Conservation (phyloP, 2,888 invertebrate genomes). For the Metacarcinus magister region DNA sequence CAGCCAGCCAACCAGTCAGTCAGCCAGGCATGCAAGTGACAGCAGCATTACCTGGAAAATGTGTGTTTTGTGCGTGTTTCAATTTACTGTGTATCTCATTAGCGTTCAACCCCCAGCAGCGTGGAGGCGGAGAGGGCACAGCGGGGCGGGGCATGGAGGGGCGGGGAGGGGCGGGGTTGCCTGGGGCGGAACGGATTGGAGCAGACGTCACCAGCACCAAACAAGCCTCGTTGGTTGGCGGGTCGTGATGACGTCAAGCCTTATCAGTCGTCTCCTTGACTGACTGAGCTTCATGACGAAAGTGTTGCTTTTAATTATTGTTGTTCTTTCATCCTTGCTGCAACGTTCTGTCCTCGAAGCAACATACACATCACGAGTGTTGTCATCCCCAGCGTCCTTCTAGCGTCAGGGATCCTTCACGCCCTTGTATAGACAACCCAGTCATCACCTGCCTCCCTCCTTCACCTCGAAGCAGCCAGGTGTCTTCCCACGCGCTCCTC, state of each 20-base stretch:
- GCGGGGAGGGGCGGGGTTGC: not conserved
- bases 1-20: not conserved
- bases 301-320: not conserved
- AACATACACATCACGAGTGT: not conserved
- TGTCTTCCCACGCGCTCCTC: not conserved
- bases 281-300: not conserved
- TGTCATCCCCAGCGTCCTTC: not conserved
- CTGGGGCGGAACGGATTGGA: not conserved
- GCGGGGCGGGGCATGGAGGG: not conserved
- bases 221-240: not conserved
- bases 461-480: not conserved
- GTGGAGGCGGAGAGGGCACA: not conserved
- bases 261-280: not conserved
- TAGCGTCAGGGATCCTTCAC: not conserved
- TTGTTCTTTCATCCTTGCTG: not conserved
- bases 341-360: not conserved
- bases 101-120: not conserved
- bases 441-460: not conserved
- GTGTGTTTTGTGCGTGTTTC: constrained; percentile 10
- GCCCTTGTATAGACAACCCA: not conserved
- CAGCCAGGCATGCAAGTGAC: not conserved
- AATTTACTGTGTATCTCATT: constrained; percentile 2
- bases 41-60: not conserved
- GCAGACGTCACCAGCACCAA: not conserved
- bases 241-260: not conserved